These are phyloP conservation scores for Pelodiscus sinensis DNA, from an alignment of 2,113 vertebrate genomes.

Conservation along the genomic window DNA sequence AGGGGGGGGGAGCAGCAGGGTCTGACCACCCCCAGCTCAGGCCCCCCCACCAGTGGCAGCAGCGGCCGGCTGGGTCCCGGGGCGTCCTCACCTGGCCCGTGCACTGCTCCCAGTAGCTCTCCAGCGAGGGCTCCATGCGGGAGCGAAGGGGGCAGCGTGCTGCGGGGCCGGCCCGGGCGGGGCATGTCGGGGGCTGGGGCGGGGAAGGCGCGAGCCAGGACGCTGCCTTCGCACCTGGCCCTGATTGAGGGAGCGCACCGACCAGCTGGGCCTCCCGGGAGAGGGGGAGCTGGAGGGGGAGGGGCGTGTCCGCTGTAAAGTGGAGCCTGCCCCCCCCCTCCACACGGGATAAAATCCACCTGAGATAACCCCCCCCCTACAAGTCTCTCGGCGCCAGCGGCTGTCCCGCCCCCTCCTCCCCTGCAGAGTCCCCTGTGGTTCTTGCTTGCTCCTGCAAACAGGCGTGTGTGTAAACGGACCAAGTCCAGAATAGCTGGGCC, in stretches of 20 bases:
- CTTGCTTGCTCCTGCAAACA: no score
- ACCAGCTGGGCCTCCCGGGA: no score
- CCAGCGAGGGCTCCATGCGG: conserved; percentile 79
- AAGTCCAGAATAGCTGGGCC: fast-evolving
- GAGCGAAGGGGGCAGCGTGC: not conserved
- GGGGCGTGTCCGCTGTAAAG: not conserved
- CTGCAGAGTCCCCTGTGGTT: no score
- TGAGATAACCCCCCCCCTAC: no score
- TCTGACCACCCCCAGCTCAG: no score
- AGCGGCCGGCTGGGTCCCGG: not conserved
- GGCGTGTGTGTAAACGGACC: not conserved
- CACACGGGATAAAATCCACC: not conserved
- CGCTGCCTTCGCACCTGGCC: not conserved
- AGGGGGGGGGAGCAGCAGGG: no score
- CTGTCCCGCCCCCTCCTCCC: no score
- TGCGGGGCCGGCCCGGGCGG: fast-evolving
- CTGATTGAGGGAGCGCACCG: not conserved
- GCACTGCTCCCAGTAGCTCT: conserved; percentile 84
- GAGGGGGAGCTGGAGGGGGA: no score
- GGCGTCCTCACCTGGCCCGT: conserved; percentile 56
- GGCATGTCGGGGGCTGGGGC: not conserved
- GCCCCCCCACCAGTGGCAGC: no score
- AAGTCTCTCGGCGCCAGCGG: no score
- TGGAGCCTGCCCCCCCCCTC: not conserved
- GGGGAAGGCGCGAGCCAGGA: no score